These are phyloP conservation scores for Cerceris ruficornis DNA, from an alignment of 2,888 invertebrate genomes.

Conservation along the genomic window DNA sequence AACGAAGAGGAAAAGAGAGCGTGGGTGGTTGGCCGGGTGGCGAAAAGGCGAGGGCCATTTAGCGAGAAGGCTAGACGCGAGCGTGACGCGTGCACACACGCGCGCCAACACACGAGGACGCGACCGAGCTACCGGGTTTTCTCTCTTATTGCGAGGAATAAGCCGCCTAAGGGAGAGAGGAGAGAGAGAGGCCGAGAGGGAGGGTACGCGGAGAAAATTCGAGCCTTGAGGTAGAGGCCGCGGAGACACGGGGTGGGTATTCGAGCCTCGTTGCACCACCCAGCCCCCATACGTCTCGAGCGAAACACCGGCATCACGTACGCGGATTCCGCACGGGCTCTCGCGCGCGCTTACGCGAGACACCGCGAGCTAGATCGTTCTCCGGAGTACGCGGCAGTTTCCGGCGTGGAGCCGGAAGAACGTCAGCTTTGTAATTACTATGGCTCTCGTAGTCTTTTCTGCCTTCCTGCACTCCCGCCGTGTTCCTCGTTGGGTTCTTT, in stretches of 20 bases:
- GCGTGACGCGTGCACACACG: constrained; percentile 58
- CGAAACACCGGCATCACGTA: constrained; percentile 2
- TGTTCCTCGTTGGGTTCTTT: constrained; percentile 43
- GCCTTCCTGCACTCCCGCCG: constrained; percentile 10
- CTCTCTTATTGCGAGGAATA: constrained; percentile 75
- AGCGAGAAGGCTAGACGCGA: constrained; percentile 69
- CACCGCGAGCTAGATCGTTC: constrained; percentile 37
- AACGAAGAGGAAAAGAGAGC: constrained; percentile 49
- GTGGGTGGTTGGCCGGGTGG: constrained; percentile 58
- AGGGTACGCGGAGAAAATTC: constrained; percentile 67
- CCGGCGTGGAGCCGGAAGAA: constrained; percentile 61
- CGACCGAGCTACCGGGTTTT: constrained; percentile 57
- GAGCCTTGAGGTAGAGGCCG: constrained; percentile 70
- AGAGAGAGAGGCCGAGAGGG: constrained; percentile 23
- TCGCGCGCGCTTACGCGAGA: constrained; percentile 11
- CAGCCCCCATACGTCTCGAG: constrained; percentile 10
- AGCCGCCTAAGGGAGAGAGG: constrained; percentile 64
- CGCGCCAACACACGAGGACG: constrained; percentile 32
- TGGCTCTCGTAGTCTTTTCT: constrained; percentile 67
- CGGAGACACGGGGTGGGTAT: constrained; percentile 37
- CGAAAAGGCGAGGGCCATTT: constrained; percentile 70
- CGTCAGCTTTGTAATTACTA: constrained; percentile 67
- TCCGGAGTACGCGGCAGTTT: constrained; percentile 51
- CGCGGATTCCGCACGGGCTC: neutral
- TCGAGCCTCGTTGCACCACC: neutral